These are phyloP conservation scores for Protaetia brevitarsis DNA, from an alignment of 1,140 invertebrate species.

Conservation along the genomic window DNA sequence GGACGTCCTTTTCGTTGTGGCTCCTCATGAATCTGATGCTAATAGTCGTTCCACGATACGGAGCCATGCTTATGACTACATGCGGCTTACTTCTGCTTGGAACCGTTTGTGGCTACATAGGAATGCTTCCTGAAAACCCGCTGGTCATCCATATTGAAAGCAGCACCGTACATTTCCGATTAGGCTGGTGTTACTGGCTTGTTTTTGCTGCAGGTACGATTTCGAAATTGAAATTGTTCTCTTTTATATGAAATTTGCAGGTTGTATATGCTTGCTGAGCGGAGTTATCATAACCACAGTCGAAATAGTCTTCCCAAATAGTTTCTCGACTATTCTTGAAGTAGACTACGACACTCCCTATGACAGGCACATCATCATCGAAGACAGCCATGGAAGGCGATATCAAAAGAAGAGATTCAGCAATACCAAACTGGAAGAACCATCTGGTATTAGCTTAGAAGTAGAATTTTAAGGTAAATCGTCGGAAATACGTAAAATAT, in stretches of 20 bases:
- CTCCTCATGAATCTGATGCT: constrained; percentile 88
- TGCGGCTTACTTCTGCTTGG: constrained; percentile 74
- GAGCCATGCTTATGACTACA: constrained; percentile 82
- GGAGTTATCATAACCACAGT: constrained; percentile 76
- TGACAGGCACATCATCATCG: constrained; percentile 86
- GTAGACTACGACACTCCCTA: constrained; percentile 94
- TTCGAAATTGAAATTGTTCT: too few relatives aligned
- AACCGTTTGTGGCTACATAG: constrained; percentile 80
- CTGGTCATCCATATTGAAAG: constrained; percentile 83
- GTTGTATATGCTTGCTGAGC: constrained; percentile 67
- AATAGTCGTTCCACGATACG: constrained; percentile 88
- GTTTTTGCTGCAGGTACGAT: constrained; percentile 84
- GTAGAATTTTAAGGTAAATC: constrained; percentile 58
- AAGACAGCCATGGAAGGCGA: constrained; percentile 79
- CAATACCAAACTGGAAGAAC: constrained; percentile 60
- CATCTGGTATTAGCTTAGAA: constrained; percentile 54
- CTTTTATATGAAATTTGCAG: too few relatives aligned
- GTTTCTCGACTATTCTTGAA: constrained; percentile 88
- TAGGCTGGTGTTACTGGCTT: constrained; percentile 94
- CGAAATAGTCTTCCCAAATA: constrained; percentile 84
- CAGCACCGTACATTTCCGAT: constrained; percentile 71
- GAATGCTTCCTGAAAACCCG: constrained; percentile 75
- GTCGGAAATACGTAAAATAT: neutral
- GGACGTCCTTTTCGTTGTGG: constrained; percentile 88
- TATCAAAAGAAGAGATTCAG: constrained; percentile 59